Evolutionary conservation across 1,140 invertebrate species (phyloP).

Genomic region (Drosophila athabasca): DNA sequence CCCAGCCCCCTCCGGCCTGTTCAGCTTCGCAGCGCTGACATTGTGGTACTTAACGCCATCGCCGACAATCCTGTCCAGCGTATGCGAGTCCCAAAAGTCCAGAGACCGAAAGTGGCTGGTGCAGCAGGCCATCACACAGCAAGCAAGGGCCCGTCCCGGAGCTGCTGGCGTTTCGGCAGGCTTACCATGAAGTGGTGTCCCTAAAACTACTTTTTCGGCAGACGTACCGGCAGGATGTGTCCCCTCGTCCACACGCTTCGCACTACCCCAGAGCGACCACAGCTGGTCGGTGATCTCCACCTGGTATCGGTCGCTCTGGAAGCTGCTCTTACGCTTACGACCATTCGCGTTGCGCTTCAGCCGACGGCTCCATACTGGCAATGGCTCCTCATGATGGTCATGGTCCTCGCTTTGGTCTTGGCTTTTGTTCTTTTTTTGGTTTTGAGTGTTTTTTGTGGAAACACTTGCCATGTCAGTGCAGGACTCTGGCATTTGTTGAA

Average conservation of each 20-base stretch:
- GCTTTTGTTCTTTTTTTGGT: not conserved
- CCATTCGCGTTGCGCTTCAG: constrained; percentile 6
- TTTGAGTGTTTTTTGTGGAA: not conserved
- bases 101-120: constrained; percentile 85
- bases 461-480: too few species aligned
- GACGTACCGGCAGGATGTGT: not conserved
- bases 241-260: not conserved
- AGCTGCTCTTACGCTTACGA: not conserved
- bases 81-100: constrained; percentile 85
- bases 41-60: constrained; percentile 84
- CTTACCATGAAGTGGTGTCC: too few species aligned
- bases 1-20: constrained; percentile 76
- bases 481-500: too few species aligned
- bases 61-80: constrained; percentile 85
- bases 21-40: constrained; percentile 82
- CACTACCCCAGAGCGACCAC: constrained; percentile 41
- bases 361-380: constrained; percentile 31
- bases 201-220: not conserved
- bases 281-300: constrained; percentile 34
- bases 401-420: not conserved
- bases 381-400: not conserved
- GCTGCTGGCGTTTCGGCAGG: not conserved
- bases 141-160: constrained; percentile 69
- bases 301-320: constrained; percentile 9
- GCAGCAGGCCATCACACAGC: constrained; percentile 84